These are phyloP conservation scores for Ptychochromis oligacanthus DNA, from an alignment of 2,113 vertebrate species.

Conservation along the genomic window DNA sequence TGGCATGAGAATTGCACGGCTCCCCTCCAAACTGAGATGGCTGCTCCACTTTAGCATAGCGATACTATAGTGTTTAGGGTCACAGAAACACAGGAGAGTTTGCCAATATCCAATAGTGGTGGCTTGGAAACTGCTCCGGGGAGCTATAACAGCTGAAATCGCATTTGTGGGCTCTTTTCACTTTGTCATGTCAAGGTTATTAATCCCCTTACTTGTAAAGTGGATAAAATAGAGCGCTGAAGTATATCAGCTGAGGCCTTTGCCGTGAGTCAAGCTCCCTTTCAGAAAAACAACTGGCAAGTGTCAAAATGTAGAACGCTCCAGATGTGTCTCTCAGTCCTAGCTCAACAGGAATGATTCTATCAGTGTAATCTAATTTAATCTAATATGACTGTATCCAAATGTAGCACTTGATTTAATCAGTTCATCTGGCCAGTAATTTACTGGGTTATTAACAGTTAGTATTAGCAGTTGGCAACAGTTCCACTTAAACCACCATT, in stretches of 20 bases:
- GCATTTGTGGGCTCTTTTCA: constrained; percentile 64
- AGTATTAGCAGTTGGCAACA: too few relatives aligned
- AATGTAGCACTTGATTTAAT: neutral
- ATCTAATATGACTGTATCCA: neutral
- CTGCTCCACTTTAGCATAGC: constrained; percentile 81
- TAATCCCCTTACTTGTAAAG: constrained; percentile 60
- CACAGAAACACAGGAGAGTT: constrained; percentile 29
- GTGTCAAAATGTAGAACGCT: constrained; percentile 16
- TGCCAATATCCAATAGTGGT: constrained; percentile 14
- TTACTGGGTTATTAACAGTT: neutral
- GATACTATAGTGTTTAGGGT: constrained; percentile 80
- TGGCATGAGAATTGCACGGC: constrained; percentile 79
- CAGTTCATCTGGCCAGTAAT: neutral
- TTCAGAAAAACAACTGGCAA: constrained; percentile 18
- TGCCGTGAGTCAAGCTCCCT: constrained; percentile 22
- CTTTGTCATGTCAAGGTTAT: constrained; percentile 71
- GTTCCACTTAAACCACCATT: neutral
- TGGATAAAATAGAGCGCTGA: constrained; percentile 48
- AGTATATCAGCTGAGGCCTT: constrained; percentile 48
- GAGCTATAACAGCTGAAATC: constrained; percentile 53
- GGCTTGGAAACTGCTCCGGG: constrained; percentile 25
- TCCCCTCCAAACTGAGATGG: constrained; percentile 90
- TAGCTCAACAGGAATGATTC: neutral
- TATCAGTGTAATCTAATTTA: neutral
- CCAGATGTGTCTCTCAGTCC: neutral